Evolutionary conservation across 2,113 vertebrate species (phyloP).

Genomic region (Chroicocephalus ridibundus): DNA sequence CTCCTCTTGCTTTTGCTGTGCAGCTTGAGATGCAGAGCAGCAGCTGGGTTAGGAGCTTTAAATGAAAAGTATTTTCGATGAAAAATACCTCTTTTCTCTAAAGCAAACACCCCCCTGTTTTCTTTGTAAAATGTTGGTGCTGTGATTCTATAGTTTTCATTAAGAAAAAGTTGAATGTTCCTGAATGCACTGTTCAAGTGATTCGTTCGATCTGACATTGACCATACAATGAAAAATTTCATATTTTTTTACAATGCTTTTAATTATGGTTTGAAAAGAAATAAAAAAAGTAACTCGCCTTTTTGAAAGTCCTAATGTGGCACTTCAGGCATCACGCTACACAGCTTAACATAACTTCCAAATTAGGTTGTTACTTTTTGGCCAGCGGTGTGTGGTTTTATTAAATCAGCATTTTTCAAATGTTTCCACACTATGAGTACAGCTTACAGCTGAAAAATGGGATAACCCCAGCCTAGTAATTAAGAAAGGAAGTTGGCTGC

Average conservation of each 20-base stretch:
- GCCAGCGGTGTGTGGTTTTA: neutral
- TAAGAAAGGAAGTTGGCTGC: neutral
- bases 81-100: neutral
- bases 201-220: neutral
- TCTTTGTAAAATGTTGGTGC: neutral
- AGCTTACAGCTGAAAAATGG: neutral
- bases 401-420: neutral
- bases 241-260: neutral
- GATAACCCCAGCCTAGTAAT: neutral
- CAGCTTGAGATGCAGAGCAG: neutral
- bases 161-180: neutral
- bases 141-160: neutral
- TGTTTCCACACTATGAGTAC: neutral
- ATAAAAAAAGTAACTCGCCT: neutral
- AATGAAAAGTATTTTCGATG: neutral
- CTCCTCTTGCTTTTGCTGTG: neutral
- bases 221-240: neutral
- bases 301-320: neutral
- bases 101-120: neutral
- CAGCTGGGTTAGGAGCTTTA: neutral
- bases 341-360: neutral
- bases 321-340: neutral
- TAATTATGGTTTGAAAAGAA: neutral
- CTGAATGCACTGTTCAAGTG: neutral
- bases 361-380: constrained; percentile 4